Percentiles rank a stretch among this genome's conserved stretches.
Conservation (phyloP, 2,797 vertebrate species). For the Limosa lapponica region DNA sequence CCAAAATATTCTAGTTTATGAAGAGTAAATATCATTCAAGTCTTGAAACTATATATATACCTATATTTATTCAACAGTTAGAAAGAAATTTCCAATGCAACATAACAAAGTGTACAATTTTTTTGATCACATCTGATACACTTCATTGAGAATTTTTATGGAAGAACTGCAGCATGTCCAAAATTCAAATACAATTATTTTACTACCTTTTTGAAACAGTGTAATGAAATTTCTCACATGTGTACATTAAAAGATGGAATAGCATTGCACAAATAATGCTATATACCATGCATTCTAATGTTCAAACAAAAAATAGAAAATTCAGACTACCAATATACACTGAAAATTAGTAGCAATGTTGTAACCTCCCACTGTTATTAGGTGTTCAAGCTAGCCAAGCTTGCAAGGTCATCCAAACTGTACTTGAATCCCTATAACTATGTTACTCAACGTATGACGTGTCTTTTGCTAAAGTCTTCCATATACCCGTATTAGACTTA, state of each 20-base stretch:
- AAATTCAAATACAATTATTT: background rate
- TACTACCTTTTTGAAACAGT: background rate
- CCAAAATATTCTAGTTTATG: background rate
- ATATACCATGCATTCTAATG: background rate
- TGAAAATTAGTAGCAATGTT: background rate
- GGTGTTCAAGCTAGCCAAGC: background rate
- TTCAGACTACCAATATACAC: background rate
- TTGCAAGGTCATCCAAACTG: background rate
- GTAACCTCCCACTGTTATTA: background rate
- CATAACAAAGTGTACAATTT: background rate
- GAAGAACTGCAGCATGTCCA: background rate
- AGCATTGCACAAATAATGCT: background rate
- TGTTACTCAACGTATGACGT: background rate
- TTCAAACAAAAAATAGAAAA: background rate
- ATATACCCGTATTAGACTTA: background rate
- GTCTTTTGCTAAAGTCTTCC: background rate
- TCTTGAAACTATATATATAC: background rate
- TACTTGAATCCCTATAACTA: background rate
- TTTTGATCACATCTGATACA: background rate
- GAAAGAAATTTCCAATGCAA: background rate
- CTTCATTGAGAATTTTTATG: background rate
- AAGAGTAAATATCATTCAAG: background rate
- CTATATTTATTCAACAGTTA: background rate
- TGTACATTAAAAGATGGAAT: background rate
- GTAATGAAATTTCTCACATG: background rate